Evolutionary conservation across 2,888 invertebrate species (phyloP).

Genomic region (Ctenicera cuprea): DNA sequence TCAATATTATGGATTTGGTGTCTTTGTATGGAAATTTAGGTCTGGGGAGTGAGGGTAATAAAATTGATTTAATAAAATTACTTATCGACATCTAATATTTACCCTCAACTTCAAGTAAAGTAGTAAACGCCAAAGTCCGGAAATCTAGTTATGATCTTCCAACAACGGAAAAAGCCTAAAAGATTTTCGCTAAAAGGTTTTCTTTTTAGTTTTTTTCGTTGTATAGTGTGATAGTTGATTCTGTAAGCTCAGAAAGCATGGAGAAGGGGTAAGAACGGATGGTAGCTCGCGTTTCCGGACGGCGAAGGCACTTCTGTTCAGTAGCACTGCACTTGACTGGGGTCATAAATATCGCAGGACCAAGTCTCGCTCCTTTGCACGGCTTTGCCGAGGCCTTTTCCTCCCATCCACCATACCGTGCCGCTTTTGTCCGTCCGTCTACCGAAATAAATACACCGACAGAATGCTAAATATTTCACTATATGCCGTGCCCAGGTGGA

Average conservation of each 20-base stretch:
- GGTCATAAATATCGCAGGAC: conserved; percentile 59
- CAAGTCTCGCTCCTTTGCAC: conserved; percentile 53
- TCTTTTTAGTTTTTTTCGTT: too few species aligned
- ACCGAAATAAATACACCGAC: conserved; percentile 42
- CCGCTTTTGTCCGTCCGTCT: conserved; percentile 37
- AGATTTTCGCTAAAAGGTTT: too few species aligned
- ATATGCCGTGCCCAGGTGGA: conserved; percentile 28
- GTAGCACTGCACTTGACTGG: conserved; percentile 60
- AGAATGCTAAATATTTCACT: conserved; percentile 43
- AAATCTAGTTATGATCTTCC: too few species aligned
- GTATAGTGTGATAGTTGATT: conserved; percentile 21
- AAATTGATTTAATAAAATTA: too few species aligned
- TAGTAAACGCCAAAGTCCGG: too few species aligned
- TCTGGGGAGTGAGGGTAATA: too few species aligned
- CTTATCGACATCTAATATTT: too few species aligned
- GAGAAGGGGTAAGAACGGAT: conserved; percentile 29
- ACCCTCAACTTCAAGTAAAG: too few species aligned
- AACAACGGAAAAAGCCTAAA: too few species aligned
- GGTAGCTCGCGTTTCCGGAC: conserved; percentile 44
- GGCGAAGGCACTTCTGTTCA: conserved; percentile 54
- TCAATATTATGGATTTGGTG: too few species aligned
- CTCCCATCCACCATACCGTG: conserved; percentile 25
- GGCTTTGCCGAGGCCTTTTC: conserved; percentile 41
- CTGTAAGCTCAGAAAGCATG: conserved; percentile 10
- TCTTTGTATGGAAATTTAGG: too few species aligned